Percentiles rank a stretch among this genome's conserved stretches.
These are phyloP conservation scores for Mormyrus proboscirostris DNA, from an alignment of 2,797 vertebrate species.

Conservation along the genomic window DNA sequence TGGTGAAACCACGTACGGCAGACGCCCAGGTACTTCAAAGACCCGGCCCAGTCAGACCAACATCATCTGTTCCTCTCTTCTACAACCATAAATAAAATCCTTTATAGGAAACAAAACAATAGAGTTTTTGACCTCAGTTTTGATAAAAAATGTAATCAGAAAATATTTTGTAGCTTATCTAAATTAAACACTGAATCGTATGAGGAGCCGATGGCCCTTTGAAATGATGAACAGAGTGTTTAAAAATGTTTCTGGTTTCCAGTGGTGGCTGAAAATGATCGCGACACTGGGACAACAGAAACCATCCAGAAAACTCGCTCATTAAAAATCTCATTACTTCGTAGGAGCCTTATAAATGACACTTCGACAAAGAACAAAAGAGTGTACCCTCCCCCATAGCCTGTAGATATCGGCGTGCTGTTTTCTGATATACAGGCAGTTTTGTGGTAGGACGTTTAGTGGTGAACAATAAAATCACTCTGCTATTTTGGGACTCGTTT, in stretches of 20 bases:
- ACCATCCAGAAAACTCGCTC: conserved; percentile 31
- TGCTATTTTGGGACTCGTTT: conserved; percentile 34
- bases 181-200: not conserved
- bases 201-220: not conserved
- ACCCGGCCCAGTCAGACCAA: not conserved
- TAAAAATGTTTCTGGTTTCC: conserved; percentile 13
- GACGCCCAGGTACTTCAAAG: not conserved
- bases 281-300: conserved; percentile 27
- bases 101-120: not conserved
- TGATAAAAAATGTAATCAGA: not conserved
- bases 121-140: not conserved
- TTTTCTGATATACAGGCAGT: conserved; percentile 21
- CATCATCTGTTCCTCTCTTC: not conserved
- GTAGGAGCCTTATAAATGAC: conserved; percentile 49
- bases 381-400: conserved; percentile 27
- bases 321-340: conserved; percentile 52
- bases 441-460: not conserved
- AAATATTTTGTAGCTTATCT: not conserved
- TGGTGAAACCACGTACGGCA: not conserved
- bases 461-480: conserved; percentile 26
- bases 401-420: conserved; percentile 22
- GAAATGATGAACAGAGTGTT: conserved; percentile 7
- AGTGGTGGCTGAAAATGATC: conserved; percentile 28
- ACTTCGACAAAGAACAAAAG: conserved; percentile 53
- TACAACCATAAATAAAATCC: not conserved